These are phyloP conservation scores for Embidobia sp. DNA, from an alignment of 2,888 invertebrate species.

Conservation along the genomic window DNA sequence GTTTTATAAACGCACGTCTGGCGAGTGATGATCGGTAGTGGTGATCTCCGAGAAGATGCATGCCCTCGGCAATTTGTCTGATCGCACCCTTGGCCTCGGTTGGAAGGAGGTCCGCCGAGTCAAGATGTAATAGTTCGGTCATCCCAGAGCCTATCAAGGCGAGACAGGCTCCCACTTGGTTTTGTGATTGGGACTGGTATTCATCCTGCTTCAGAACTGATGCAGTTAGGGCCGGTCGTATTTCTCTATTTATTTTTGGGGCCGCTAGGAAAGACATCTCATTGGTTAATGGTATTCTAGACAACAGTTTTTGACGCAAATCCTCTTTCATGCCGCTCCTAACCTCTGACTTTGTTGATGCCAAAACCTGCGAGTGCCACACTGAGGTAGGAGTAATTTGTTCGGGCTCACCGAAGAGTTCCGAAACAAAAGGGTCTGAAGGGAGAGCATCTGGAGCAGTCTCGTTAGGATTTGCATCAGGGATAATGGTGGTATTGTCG, in stretches of 20 bases:
- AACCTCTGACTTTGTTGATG: background rate
- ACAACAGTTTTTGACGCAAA: slow-evolving; percentile 8
- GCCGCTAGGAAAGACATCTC: slow-evolving; percentile 13
- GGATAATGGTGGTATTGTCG: too few species aligned
- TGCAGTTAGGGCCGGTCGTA: background rate
- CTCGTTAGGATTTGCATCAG: too few species aligned
- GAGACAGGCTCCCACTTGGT: slow-evolving; percentile 28
- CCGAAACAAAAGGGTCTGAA: too few species aligned
- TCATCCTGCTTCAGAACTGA: slow-evolving; percentile 29
- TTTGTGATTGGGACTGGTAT: slow-evolving; percentile 14
- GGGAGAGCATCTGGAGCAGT: too few species aligned
- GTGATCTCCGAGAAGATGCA: slow-evolving; percentile 19
- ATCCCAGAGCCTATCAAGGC: slow-evolving; percentile 27
- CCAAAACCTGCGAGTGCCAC: background rate
- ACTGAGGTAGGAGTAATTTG: background rate
- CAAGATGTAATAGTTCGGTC: slow-evolving; percentile 6
- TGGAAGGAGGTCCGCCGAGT: background rate
- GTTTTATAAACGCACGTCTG: slow-evolving; percentile 32
- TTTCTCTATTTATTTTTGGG: slow-evolving; percentile 20
- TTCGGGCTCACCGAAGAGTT: too few species aligned
- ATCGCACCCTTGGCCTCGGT: slow-evolving; percentile 13
- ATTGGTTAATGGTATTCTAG: slow-evolving; percentile 8
- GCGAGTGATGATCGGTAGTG: slow-evolving; percentile 25
- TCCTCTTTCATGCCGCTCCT: background rate
- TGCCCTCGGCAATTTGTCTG: slow-evolving; percentile 13